Percentiles rank a stretch among this genome's conserved stretches.
phyloP scores from a whole-genome alignment of 2,113 vertebrate genomes.

The Vulpes ferrilata region DNA sequence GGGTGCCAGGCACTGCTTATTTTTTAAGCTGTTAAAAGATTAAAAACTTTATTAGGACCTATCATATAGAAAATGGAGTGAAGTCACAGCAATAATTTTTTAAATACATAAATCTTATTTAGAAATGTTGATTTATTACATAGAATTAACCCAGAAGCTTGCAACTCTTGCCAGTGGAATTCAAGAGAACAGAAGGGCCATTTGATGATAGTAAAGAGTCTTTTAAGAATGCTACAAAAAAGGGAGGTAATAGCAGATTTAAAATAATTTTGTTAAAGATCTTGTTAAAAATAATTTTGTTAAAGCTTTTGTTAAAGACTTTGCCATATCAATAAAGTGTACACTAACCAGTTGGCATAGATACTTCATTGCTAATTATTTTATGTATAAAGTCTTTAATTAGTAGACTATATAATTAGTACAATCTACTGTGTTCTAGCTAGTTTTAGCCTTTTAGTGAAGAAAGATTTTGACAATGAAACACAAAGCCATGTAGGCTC shows the following conservation, averaged over 20 bases:
- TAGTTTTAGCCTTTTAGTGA: constrained; percentile 50
- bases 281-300: constrained; percentile 4
- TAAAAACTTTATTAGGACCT: constrained; percentile 21
- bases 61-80: constrained; percentile 30
- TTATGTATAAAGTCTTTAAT: constrained; percentile 8
- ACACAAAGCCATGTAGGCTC: constrained; percentile 54
- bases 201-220: neutral
- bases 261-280: constrained; percentile 46
- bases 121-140: constrained; percentile 46
- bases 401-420: neutral
- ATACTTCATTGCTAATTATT: constrained; percentile 49
- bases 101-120: constrained; percentile 25
- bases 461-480: constrained; percentile 51
- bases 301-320: neutral
- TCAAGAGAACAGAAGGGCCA: constrained; percentile 7
- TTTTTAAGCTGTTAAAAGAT: constrained; percentile 59
- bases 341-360: constrained; percentile 1
- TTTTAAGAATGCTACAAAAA: constrained; percentile 10
- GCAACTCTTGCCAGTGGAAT: constrained; percentile 8
- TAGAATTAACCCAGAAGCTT: neutral
- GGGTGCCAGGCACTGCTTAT: neutral
- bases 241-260: neutral
- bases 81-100: neutral
- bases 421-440: neutral
- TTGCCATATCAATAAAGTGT: neutral